These are phyloP conservation scores for Psylliodes chrysocephalus DNA, from an alignment of 2,888 invertebrate species.

Conservation along the genomic window DNA sequence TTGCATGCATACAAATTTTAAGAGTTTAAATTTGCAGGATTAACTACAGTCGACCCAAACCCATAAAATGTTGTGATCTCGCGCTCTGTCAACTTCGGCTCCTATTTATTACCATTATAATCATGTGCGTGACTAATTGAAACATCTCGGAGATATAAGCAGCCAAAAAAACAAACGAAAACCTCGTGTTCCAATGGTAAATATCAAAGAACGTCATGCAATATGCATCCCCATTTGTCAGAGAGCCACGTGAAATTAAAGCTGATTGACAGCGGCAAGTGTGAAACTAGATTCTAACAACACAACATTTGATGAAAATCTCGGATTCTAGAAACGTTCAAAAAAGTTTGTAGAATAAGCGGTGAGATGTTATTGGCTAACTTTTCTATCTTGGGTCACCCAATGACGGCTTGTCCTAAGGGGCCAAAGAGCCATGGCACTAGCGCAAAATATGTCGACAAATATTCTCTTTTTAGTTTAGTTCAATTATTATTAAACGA, in stretches of 20 bases:
- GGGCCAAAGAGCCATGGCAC: no score
- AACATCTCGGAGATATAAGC: conserved; percentile 47
- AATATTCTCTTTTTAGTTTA: no score
- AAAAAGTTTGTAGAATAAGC: no score
- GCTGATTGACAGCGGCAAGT: conserved; percentile 40
- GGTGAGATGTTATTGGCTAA: no score
- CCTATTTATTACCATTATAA: conserved; percentile 48
- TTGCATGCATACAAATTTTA: no score
- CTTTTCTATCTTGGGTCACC: no score
- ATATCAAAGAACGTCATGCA: conserved; percentile 55
- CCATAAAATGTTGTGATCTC: conserved; percentile 51
- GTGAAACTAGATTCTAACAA: conserved; percentile 27
- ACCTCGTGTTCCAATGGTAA: conserved; percentile 39
- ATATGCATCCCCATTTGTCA: conserved; percentile 56
- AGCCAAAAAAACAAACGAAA: conserved; percentile 16
- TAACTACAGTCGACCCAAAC: background rate
- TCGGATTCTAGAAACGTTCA: background rate
- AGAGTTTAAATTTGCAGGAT: no score
- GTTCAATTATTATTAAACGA: no score
- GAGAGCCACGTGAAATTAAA: conserved; percentile 38
- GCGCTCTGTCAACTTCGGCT: conserved; percentile 42
- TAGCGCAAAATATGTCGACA: no score
- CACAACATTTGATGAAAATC: no score
- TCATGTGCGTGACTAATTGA: conserved; percentile 58
- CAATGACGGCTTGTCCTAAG: no score